A percentile compares a stretch with the other conserved stretches of the same genome.
Evolutionary conservation across 1,140 invertebrate genomes (phyloP).

Genomic region (Drosophila pachea): DNA sequence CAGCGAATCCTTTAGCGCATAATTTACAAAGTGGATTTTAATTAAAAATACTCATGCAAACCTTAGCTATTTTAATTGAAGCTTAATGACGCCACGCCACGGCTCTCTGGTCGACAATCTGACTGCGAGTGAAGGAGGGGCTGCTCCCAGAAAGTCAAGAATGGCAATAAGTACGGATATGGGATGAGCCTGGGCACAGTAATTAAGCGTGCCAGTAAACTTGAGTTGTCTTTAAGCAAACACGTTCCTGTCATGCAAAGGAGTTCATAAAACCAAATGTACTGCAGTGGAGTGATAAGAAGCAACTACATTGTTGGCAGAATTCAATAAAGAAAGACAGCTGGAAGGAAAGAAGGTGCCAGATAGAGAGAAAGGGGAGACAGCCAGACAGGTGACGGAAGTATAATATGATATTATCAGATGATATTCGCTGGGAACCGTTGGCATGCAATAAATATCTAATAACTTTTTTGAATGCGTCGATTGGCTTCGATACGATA

Average conservation of each 20-base stretch:
- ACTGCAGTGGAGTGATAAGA: conserved; percentile 18
- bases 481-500: not conserved
- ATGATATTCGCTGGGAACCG: not conserved
- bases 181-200: conserved; percentile 29
- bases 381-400: not conserved
- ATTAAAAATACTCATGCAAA: conserved; percentile 74
- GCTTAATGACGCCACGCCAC: conserved; percentile 68
- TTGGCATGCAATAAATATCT: not conserved
- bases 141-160: not conserved
- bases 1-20: conserved; percentile 62
- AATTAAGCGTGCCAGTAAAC: conserved; percentile 67
- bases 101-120: conserved; percentile 40
- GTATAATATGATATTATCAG: not conserved
- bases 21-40: conserved; percentile 76
- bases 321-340: not conserved
- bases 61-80: conserved; percentile 74
- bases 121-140: not conserved
- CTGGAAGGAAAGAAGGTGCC: too few species aligned
- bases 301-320: conserved; percentile 13
- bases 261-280: conserved; percentile 64
- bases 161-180: conserved; percentile 1
- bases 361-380: not conserved
- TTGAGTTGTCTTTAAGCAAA: conserved; percentile 56
- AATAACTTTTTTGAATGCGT: not conserved
- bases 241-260: conserved; percentile 48